Evolutionary conservation across 92 coral and sea anemone species (phyloP), one percentile per base, ranked within the genome.

Genomic region (Parazoanthus atlanticus): DNA sequence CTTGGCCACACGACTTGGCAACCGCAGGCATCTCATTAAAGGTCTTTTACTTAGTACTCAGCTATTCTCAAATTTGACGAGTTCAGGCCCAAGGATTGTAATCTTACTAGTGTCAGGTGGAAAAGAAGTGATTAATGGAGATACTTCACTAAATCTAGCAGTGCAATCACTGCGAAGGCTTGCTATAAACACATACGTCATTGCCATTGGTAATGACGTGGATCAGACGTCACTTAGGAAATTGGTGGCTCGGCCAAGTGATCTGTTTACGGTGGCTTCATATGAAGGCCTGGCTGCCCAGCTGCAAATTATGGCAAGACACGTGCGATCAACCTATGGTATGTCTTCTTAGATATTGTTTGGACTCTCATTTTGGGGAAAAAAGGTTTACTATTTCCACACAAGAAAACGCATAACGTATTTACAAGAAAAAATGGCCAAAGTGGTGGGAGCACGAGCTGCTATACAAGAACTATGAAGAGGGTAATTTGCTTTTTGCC

Each of bases 251-350:
- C 77, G 70, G 34, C 94, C 93, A 30, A 91, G 86, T 4, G 93
- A 94, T 66, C 75, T 94, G 88, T 91, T 93, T 76, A 67, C 76
- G 32, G 88, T 92, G 52, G 90, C 90, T 76, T 81, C 93, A 21
- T 94, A 91, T 80, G 94, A 91, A 9, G 66, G 34, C 26, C 71
- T 94, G 79, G 32, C 88, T 54, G 21, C 71, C 17, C 93, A 91
- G 69, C 86, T 91, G 19, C 93, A 77, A 34, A 38, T 66, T 32
- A 77, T 94, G 41, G 82, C 87, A 34, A 90, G 86, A n/a, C 91
- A 93, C 33, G 88, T 93, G 74, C 75, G 72, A 38, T 82, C 61
- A 41, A 82, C 86, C 9, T 34, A 82, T 70, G 86, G 86, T 82
- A 67, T 11, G 86, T 66, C 33, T 11, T 54, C 10, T 54, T 12